Evolutionary conservation across 2,113 vertebrate genomes (phyloP).

Genomic region (Plecotus auritus): DNA sequence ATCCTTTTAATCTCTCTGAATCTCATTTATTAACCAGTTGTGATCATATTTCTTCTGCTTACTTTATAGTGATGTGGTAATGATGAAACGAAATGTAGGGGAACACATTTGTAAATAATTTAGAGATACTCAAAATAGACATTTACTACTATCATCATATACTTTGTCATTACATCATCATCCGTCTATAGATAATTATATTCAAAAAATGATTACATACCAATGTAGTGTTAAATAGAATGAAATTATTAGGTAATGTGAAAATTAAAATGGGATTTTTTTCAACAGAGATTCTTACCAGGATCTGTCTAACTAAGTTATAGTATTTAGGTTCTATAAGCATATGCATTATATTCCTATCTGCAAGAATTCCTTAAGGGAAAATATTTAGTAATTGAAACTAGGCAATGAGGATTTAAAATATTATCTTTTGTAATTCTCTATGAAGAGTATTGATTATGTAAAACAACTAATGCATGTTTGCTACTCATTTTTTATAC

Average conservation of each 20-base stretch:
- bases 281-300: background rate
- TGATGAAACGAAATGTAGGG: background rate
- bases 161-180: background rate
- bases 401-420: background rate
- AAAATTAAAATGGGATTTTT: background rate
- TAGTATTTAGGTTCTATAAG: background rate
- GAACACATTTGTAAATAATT: background rate
- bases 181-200: background rate
- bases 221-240: background rate
- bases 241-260: background rate
- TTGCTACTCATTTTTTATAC: background rate
- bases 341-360: background rate
- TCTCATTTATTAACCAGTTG: background rate
- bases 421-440: background rate
- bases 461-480: background rate
- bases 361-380: background rate
- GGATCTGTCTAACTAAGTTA: background rate
- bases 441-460: background rate
- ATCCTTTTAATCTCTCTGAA: background rate
- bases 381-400: slow-evolving; percentile 22
- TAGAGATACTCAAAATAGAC: background rate
- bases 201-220: background rate
- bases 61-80: background rate
- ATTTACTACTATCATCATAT: background rate
- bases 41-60: background rate